Evolutionary conservation across 2,888 invertebrate species (phyloP), one percentile per base, ranked within the genome.

Genomic region (Catocala sponsa): DNA sequence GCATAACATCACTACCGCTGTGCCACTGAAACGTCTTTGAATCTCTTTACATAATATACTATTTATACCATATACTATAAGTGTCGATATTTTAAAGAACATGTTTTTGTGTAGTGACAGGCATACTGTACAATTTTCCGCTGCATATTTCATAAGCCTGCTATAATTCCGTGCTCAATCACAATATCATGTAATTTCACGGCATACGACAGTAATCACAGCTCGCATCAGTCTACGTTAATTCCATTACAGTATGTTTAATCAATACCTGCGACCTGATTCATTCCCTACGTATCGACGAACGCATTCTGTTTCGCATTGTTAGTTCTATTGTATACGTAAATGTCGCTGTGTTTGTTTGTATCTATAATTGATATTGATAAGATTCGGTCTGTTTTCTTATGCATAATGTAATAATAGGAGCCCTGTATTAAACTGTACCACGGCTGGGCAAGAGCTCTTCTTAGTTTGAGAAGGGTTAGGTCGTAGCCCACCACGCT

Each of bases 191-290:
- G 46, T 43, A 47, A 59, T 63, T 59, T 13, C n/a, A 57, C 25
- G 42, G 59, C 48, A 58, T 57, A 58, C 13, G 55, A 55, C 65
- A 42, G 52, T 59, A 65, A 78, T 70, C 68, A 64, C 60, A 46
- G 57, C 53, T 50, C 46, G 59, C 67, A 72, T 66, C 68, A 68
- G 57, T 48, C 60, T 35, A 64, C 55, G 63, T 64, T 81, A 79
- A 82, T 82, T 76, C 77, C 76, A 80, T 83, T 76, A 82, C 50
- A 63, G 52, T 55, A 65, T 65, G 69, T 77, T 74, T 76, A 79
- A 83, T 83, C 84, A 74, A 83, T 83, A 83, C 74, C 52, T 48
- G 71, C 64, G 76, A 73, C 70, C 76, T 68, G 70, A 62, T 72
- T 72, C 51, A 55, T 71, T 67, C 48, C 35, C 33, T 38, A 44